Evolutionary conservation across 2,888 invertebrate genomes (phyloP).

Genomic region (Tiphia femorata): DNA sequence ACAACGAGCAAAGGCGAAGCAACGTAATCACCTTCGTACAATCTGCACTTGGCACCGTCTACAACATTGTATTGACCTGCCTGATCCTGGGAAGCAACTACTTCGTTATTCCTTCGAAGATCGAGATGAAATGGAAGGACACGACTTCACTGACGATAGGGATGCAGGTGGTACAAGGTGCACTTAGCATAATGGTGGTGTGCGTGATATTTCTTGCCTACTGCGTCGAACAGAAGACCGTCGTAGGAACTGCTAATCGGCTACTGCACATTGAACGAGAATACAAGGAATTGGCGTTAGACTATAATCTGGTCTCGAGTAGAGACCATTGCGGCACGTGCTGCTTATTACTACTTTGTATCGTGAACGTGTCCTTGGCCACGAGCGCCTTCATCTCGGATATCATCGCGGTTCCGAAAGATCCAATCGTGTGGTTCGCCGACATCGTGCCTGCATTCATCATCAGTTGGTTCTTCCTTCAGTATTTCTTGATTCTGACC

Average conservation of each 20-base stretch:
- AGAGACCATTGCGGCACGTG: neutral
- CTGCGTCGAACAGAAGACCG: slow-evolving; percentile 19
- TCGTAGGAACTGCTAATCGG: slow-evolving; percentile 22
- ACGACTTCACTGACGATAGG: slow-evolving; percentile 2
- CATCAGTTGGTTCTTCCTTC: slow-evolving; percentile 21
- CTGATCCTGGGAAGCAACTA: slow-evolving; percentile 7
- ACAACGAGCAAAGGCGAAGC: neutral
- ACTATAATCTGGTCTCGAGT: neutral
- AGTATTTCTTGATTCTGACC: slow-evolving; percentile 31
- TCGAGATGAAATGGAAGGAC: no score
- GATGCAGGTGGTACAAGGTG: slow-evolving; percentile 18
- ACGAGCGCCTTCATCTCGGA: neutral
- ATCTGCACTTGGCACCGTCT: slow-evolving; percentile 19
- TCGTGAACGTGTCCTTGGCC: neutral
- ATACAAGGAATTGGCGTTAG: no score
- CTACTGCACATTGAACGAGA: slow-evolving; percentile 14
- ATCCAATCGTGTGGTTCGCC: neutral
- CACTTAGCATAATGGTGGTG: slow-evolving; percentile 14
- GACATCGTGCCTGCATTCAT: slow-evolving; percentile 18
- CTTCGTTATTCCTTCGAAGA: slow-evolving; percentile 12
- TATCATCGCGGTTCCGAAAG: neutral
- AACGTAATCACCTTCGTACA: slow-evolving; percentile 11
- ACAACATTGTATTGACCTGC: slow-evolving; percentile 26
- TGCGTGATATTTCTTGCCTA: slow-evolving; percentile 12
- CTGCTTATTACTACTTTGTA: slow-evolving; percentile 4